phyloP scores from a whole-genome alignment of 1,140 invertebrate genomes.

The Zaprionus lachaisei region DNA sequence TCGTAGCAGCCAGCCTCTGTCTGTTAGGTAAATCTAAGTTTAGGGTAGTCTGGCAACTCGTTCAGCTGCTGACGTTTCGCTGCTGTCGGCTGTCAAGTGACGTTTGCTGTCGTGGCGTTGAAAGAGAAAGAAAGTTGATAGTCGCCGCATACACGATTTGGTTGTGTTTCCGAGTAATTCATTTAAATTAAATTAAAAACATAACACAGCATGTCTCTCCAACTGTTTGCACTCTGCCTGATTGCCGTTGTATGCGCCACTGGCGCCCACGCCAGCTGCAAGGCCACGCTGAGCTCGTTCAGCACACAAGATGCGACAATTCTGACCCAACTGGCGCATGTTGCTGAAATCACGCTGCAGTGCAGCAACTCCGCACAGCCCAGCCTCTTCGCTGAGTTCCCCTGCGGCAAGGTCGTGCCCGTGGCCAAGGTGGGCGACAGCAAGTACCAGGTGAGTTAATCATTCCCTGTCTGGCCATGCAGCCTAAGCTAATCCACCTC shows the following conservation, averaged over 20 bases:
- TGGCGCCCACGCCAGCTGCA: slow-evolving; percentile 85
- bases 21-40: not conserved
- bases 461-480: too few species aligned
- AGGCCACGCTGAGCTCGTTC: slow-evolving; percentile 90
- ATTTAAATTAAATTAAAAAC: slow-evolving; percentile 3
- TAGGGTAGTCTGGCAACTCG: not conserved
- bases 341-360: slow-evolving; percentile 90
- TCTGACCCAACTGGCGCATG: slow-evolving; percentile 92
- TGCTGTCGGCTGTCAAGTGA: slow-evolving; percentile 58
- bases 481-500: too few species aligned
- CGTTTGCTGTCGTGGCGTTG: slow-evolving; percentile 70
- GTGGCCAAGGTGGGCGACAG: slow-evolving; percentile 90
- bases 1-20: slow-evolving; percentile 7
- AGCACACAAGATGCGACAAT: slow-evolving; percentile 96
- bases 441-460: slow-evolving; percentile 68
- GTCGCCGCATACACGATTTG: not conserved
- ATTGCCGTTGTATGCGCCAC: slow-evolving; percentile 58
- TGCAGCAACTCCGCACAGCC: slow-evolving; percentile 88
- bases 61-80: slow-evolving; percentile 39
- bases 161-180: not conserved
- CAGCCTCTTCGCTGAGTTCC: slow-evolving; percentile 93
- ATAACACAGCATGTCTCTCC: slow-evolving; percentile 54
- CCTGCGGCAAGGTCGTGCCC: slow-evolving; percentile 90
- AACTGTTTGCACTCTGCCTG: slow-evolving; percentile 57
- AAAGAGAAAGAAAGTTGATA: slow-evolving; percentile 47